A percentile compares a stretch with the other conserved stretches of the same genome.
Evolutionary conservation across 2,113 vertebrate genomes (phyloP).

Genomic region (Ailuropoda melanoleuca): DNA sequence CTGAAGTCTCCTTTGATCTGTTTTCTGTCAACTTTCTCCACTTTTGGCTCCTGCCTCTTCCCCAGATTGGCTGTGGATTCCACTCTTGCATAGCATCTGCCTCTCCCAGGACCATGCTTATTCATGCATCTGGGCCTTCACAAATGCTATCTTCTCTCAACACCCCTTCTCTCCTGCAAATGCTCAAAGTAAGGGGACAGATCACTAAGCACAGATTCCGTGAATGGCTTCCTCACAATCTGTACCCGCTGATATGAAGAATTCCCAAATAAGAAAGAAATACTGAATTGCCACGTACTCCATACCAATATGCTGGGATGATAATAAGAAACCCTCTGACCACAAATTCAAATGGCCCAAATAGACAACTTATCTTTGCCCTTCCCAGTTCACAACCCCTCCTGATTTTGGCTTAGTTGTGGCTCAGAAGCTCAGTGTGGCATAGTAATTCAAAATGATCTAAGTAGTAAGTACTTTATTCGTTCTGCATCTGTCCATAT

Average conservation of each 20-base stretch:
- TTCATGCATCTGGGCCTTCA: not conserved
- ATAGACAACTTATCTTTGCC: not conserved
- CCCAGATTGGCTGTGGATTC: not conserved
- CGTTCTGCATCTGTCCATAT: not conserved
- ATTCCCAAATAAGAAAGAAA: not conserved
- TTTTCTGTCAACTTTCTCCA: not conserved
- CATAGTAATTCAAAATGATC: not conserved
- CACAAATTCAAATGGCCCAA: not conserved
- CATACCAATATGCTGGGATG: not conserved
- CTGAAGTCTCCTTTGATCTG: not conserved
- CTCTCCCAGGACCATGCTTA: not conserved
- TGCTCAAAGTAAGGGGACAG: not conserved
- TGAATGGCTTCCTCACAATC: not conserved
- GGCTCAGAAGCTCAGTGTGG: not conserved
- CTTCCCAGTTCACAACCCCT: not conserved
- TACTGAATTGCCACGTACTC: not conserved
- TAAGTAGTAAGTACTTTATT: constrained; percentile 1
- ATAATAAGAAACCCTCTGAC: not conserved
- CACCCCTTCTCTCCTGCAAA: not conserved
- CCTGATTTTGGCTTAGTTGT: not conserved
- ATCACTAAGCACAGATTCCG: not conserved
- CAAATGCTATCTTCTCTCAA: not conserved
- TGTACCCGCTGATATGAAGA: not conserved
- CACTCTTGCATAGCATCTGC: not conserved
- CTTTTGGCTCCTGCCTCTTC: not conserved